Conservation (phyloP, 2,888 invertebrate species). For the Drosophila pseudotalamancana region DNA sequence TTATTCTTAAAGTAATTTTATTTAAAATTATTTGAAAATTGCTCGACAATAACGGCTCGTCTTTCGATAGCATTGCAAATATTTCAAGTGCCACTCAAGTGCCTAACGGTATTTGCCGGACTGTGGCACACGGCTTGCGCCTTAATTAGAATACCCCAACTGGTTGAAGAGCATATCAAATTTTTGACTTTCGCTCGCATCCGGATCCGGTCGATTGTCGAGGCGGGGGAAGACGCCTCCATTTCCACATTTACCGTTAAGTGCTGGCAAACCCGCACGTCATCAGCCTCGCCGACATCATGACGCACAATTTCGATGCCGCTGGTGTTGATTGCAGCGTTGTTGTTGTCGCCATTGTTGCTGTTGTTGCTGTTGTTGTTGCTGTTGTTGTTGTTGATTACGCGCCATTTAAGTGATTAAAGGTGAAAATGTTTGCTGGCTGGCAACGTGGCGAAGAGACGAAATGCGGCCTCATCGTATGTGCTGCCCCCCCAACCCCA, state of each 20-base stretch:
- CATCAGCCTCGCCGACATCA: conserved; percentile 61
- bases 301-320: conserved; percentile 70
- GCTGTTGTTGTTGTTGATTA: conserved; percentile 63
- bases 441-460: background rate
- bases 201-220: conserved; percentile 43
- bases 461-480: background rate
- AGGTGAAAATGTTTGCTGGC: conserved; percentile 64
- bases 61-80: no score
- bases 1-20: no score
- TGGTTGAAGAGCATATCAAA: background rate
- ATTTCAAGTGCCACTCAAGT: background rate
- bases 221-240: conserved; percentile 29
- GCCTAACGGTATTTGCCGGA: background rate
- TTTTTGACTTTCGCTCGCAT: conserved; percentile 56
- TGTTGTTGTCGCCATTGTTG: conserved; percentile 25
- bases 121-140: background rate
- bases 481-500: background rate
- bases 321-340: conserved; percentile 72
- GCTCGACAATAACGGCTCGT: no score
- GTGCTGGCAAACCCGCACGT: conserved; percentile 70
- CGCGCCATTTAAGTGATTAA: conserved; percentile 79
- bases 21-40: no score
- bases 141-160: background rate
- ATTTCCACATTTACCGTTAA: conserved; percentile 53
- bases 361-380: conserved; percentile 27